Base-by-base conservation (phyloP, 2,888 invertebrate genomes). In the Rhagonycha lutea region DNA sequence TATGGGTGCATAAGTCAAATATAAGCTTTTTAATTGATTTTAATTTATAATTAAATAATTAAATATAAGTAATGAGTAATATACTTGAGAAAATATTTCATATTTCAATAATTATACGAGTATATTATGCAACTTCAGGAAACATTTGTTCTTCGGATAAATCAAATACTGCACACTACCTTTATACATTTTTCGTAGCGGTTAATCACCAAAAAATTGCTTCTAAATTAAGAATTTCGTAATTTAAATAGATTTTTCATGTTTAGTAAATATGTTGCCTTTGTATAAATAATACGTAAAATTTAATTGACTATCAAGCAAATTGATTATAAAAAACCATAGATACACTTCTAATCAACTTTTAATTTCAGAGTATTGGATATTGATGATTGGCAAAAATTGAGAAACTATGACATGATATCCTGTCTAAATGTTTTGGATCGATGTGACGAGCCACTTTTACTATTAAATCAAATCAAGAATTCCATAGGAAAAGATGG, bases 401-500 rank as follows among this genome's bases (percentile, higher is more conserved):
- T 85, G 63, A 88, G 89, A 69, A 90, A 90, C 81, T 96, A 92
- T 88, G 93, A 96, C 83, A 92, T 96, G 79, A 94, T 98, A 80
- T 92, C 94, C 78, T 98, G 98, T 88, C 89, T 99, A 79, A 99
- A 99, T 88, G 91, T 99, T 32, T 89, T 99, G 80, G 99, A 99
- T 88, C 93, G 99, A 72, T 98, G 98, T 89, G 94, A 94, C 86
- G 92, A 92, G 81, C 98, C 99, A 0, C 89, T 93, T 79, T 91
- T 92, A 72, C 90, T 99, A 83, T 89, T 99, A 80, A 89, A 90
- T 71, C 92, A 95, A 82, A 95, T 98, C 28, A 91, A 91, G 80
- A 86, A 89, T 18, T 91, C 94, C 0, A 88, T 99, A 65, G 90
- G 91, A 7, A 92, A 94, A 0, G 91, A 91, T 70, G 97, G 97